Percentiles rank a stretch among this genome's conserved stretches.
Conservation (phyloP, 2,113 vertebrate genomes). For the Myotis davidii region DNA sequence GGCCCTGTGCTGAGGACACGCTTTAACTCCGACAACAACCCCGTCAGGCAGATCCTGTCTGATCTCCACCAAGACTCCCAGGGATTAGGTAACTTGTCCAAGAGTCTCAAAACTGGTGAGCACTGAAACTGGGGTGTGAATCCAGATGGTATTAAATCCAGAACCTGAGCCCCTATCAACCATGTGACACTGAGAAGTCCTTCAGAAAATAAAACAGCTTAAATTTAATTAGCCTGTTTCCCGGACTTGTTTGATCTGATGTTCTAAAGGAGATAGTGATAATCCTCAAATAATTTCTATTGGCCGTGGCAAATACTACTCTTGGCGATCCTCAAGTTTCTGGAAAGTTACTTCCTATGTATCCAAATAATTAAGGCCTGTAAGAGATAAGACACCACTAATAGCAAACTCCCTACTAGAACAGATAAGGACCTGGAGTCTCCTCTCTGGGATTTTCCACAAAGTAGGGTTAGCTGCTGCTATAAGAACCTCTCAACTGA, state of each 20-base stretch:
- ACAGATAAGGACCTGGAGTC: background rate
- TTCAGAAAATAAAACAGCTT: constrained; percentile 14
- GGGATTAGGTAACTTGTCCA: background rate
- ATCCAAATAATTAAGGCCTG: background rate
- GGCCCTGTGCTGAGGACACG: fast-evolving
- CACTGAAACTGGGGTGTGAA: background rate
- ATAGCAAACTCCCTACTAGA: background rate
- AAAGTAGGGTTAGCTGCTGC: background rate
- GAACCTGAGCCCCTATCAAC: background rate
- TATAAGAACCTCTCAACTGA: background rate
- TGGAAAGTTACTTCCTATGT: background rate
- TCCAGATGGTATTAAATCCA: background rate
- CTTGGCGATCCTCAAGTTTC: background rate
- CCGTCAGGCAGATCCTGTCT: background rate
- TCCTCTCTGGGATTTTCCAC: background rate
- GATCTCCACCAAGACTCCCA: background rate
- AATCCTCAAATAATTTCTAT: background rate
- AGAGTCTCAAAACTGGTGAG: background rate
- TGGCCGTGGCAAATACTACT: background rate
- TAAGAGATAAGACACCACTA: background rate
- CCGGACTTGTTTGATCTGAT: background rate
- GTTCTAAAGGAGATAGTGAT: background rate
- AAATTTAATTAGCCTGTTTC: background rate
- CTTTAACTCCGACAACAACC: background rate
- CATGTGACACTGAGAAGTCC: background rate